Conservation (phyloP, 2,797 vertebrate genomes). For the Parotocinclus haroldoi region DNA sequence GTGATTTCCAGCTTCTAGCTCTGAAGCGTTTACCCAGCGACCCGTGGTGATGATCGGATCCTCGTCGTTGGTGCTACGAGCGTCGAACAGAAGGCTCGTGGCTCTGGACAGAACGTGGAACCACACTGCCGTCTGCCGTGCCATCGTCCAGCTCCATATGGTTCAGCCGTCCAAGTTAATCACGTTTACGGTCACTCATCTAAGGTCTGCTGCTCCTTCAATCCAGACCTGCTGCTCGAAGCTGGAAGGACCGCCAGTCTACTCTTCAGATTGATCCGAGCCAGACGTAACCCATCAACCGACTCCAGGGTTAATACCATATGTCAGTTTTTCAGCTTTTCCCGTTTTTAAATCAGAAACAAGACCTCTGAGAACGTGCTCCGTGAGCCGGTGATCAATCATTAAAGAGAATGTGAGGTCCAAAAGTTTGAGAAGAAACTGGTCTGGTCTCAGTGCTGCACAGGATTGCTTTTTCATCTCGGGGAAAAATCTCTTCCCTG, state of each 20-base stretch:
- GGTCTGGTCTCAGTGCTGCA: too few species aligned
- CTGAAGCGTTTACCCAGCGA: conserved; percentile 16
- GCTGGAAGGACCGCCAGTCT: not conserved
- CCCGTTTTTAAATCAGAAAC: too few species aligned
- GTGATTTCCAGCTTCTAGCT: not conserved
- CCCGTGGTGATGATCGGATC: conserved; percentile 19
- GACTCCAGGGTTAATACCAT: too few species aligned
- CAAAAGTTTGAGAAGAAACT: too few species aligned
- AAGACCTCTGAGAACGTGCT: too few species aligned
- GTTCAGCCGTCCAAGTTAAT: not conserved
- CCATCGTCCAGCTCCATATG: conserved; percentile 5
- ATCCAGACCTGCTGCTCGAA: not conserved
- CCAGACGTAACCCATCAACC: too few species aligned
- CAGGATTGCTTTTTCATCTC: too few species aligned
- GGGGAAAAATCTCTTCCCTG: too few species aligned
- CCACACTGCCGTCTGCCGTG: conserved; percentile 6
- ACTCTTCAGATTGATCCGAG: too few species aligned
- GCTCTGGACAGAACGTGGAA: conserved; percentile 15
- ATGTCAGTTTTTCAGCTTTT: too few species aligned
- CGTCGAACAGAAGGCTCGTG: conserved; percentile 31
- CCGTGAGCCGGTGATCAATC: too few species aligned
- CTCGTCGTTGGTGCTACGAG: not conserved
- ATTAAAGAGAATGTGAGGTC: too few species aligned
- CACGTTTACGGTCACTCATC: not conserved
- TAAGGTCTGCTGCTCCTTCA: conserved; percentile 14